phyloP scores from a whole-genome alignment of 2,113 vertebrate genomes.

The Microcebus tavaratra region DNA sequence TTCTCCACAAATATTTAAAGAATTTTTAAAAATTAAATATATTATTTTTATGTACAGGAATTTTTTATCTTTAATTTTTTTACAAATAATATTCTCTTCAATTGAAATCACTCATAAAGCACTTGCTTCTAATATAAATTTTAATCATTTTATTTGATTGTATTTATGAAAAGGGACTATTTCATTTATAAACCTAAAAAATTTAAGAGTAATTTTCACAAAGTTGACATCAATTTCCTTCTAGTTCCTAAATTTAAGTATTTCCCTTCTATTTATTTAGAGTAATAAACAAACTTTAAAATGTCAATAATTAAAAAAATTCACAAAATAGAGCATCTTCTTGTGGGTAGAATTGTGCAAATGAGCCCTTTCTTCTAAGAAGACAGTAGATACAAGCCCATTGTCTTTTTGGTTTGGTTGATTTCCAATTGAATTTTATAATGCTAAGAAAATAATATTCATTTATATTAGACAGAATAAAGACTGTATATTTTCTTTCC shows the following conservation, averaged over 20 bases:
- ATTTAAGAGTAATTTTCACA: neutral
- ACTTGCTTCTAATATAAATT: neutral
- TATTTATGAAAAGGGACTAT: neutral
- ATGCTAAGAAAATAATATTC: neutral
- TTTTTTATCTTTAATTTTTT: neutral
- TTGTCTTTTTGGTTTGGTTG: neutral
- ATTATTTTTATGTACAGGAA: neutral
- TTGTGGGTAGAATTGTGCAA: neutral
- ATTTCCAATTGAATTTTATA: neutral
- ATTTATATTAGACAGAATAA: neutral
- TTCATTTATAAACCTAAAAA: neutral
- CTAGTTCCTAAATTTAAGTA: neutral
- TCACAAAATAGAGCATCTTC: neutral
- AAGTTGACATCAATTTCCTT: neutral
- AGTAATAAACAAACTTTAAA: neutral
- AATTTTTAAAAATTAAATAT: neutral
- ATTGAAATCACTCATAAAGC: neutral
- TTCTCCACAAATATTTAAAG: neutral
- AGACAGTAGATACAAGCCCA: neutral
- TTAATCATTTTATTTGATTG: neutral
- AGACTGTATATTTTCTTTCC: fast-evolving
- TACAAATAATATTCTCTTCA: neutral
- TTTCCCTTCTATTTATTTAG: neutral
- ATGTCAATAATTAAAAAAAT: neutral
- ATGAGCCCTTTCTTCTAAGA: neutral